phyloP scores from a whole-genome alignment of 2,888 invertebrate species.

The Bhutanitis thaidina region DNA sequence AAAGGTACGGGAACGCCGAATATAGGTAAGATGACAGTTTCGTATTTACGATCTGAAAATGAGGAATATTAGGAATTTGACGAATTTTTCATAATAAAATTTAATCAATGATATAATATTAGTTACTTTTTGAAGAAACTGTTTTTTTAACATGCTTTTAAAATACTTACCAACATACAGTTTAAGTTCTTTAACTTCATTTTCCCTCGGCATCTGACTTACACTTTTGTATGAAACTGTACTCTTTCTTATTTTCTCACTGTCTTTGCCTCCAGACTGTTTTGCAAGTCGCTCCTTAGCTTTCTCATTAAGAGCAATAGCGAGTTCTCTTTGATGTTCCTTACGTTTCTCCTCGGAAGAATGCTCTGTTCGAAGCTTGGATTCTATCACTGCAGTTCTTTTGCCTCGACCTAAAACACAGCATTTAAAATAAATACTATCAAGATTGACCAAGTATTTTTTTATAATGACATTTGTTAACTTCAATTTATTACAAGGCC shows the following conservation, averaged over 20 bases:
- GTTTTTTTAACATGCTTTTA: too few relatives aligned
- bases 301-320: constrained; percentile 92
- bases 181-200: constrained; percentile 95
- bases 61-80: too few relatives aligned
- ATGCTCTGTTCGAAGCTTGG: constrained; percentile 94
- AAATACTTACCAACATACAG: constrained; percentile 91
- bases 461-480: too few relatives aligned
- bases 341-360: constrained; percentile 98
- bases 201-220: constrained; percentile 95
- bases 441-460: too few relatives aligned
- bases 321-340: constrained; percentile 97
- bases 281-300: constrained; percentile 95
- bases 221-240: constrained; percentile 96
- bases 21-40: constrained; percentile 98
- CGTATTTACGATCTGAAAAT: constrained; percentile 93
- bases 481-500: too few relatives aligned
- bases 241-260: constrained; percentile 94
- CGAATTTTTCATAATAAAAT: too few relatives aligned
- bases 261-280: constrained; percentile 90
- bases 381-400: constrained; percentile 94
- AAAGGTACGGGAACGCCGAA: constrained; percentile 98
- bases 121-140: too few relatives aligned
- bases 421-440: neutral
- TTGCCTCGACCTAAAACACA: constrained; percentile 82
- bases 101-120: too few relatives aligned